Base-by-base conservation (phyloP, 2,113 vertebrate genomes). In the Cettia cetti region DNA sequence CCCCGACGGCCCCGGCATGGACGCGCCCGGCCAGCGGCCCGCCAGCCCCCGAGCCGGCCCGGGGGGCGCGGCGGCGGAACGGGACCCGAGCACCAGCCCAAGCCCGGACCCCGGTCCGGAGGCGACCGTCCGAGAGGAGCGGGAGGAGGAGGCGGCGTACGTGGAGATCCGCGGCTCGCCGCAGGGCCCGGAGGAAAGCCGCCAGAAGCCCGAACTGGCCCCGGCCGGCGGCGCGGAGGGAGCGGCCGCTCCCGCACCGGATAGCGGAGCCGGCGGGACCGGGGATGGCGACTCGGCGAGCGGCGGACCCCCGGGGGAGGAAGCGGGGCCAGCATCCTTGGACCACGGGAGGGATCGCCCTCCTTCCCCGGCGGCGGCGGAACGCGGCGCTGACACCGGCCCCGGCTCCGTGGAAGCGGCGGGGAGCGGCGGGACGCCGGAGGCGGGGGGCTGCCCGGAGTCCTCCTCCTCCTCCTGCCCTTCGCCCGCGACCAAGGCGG, bases 401-500 rank as follows among this genome's bases (percentile, higher is more conserved):
- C n/a, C 66, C 37, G 35, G 44, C 44, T 17, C 44, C 13, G 21
- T 57, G 31, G 85, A 14, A 27, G 68, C 63, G 44, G 53, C 69
- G 9, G 69, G 86, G 47, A 78, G 76, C 70, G 60, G 49, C 39
- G 75, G 30, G 39, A 37, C 31, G 15, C n/a, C 40, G 42, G 94
- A 56, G 57, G 40, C 52, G 16, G 64, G 82, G n/a, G 81, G 53
- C 68, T 89, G 88, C 85, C 88, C 77, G 4, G 93, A 93, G 74
- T 96, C 95, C 5, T 91, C 92, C 31, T 96, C 94, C 31, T 96
- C 96, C 26, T 94, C 95, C 31, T 97, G 90, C 56, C 97, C 95
- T 28, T 97, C 97, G 19, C 95, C 94, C 0, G 63, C 33, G 70
- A 89, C 33, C 66, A 86, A 84, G 53, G 89, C 89, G 33, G 78